phyloP scores from a whole-genome alignment of 2,888 invertebrate species.

The Platypus cylindrus region DNA sequence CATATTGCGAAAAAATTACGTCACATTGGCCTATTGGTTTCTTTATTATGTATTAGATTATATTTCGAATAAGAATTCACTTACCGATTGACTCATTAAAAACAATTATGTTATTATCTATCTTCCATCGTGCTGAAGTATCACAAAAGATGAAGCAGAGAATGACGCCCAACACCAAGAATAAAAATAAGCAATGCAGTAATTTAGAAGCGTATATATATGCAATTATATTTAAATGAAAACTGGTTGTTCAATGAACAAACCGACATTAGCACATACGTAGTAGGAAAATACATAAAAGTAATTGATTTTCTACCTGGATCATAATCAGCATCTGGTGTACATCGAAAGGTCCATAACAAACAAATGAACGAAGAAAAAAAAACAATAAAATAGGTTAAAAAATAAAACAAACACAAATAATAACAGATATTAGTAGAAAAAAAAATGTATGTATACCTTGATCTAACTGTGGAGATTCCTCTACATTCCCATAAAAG shows the following conservation, averaged over 20 bases:
- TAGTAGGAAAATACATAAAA: constrained; percentile 19
- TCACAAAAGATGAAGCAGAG: no score
- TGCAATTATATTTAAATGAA: no score
- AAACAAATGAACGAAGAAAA: constrained; percentile 27
- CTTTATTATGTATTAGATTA: no score
- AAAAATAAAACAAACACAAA: constrained; percentile 13
- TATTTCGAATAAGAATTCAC: no score
- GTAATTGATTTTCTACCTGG: constrained; percentile 35
- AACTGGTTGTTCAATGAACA: constrained; percentile 7
- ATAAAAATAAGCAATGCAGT: no score
- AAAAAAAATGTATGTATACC: constrained; percentile 16
- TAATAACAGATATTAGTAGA: constrained; percentile 10
- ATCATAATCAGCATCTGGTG: constrained; percentile 32
- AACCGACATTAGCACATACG: constrained; percentile 13
- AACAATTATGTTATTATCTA: no score
- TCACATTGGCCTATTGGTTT: no score
- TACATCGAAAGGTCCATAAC: constrained; percentile 27
- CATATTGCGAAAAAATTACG: no score
- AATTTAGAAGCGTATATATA: no score
- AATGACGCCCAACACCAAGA: no score
- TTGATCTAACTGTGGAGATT: constrained; percentile 13
- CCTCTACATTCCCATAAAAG: constrained; percentile 14
- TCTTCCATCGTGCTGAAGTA: no score
- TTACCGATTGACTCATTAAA: no score
- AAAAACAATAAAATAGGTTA: constrained; percentile 20